phyloP scores from a whole-genome alignment of 2,797 vertebrate genomes.

The Sphenodon punctatus region DNA sequence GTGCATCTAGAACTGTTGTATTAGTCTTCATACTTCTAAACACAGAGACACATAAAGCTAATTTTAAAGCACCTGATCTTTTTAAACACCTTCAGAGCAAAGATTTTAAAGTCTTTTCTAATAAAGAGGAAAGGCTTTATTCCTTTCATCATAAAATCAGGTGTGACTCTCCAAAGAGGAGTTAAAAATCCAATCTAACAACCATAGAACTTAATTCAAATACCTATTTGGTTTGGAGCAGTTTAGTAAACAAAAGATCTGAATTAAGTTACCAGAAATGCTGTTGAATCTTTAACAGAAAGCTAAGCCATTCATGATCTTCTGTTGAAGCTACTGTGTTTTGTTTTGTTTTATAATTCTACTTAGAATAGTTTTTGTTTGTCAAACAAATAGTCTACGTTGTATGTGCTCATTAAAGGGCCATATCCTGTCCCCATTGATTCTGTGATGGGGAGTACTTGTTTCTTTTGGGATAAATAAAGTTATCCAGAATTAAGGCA shows the following conservation, averaged over 20 bases:
- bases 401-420: neutral
- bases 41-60: too few relatives aligned
- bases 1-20: slow-evolving; percentile 46
- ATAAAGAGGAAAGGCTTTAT: fast-evolving
- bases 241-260: neutral
- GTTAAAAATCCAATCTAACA: slow-evolving; percentile 16
- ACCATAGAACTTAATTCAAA: neutral
- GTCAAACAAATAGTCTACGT: neutral
- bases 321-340: neutral
- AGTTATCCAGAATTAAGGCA: fast-evolving
- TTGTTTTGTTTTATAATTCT: slow-evolving; percentile 1
- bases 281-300: neutral
- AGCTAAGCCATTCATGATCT: neutral
- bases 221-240: neutral
- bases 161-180: neutral
- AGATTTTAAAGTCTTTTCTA: neutral
- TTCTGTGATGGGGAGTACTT: fast-evolving
- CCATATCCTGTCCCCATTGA: neutral
- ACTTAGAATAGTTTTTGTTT: neutral
- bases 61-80: neutral
- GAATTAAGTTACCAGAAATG: too few relatives aligned
- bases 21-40: slow-evolving; percentile 41
- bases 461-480: neutral
- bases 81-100: neutral
- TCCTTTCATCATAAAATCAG: too few relatives aligned